Evolutionary conservation across 2,888 invertebrate species (phyloP), one percentile per base, ranked within the genome.

Genomic region (Clistopyga incitator): DNA sequence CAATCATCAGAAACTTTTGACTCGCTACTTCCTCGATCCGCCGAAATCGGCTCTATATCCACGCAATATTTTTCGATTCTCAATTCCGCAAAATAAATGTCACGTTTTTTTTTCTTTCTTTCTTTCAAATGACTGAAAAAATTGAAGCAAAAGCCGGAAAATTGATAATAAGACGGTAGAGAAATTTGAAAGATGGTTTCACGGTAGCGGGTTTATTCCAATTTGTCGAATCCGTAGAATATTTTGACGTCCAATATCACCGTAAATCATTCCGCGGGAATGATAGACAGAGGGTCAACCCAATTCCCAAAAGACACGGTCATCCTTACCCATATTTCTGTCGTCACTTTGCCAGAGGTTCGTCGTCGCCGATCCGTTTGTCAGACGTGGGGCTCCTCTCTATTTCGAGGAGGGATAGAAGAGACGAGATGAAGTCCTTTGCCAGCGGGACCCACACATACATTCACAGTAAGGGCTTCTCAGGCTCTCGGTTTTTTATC

Each of bases 331-430:
- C 61, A 74, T 74, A 59, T 29, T 29, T 29, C 61, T 29, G 61
- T 74, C 61, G 59, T 59, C 59, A 47, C 47, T 47, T 74, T 25
- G 20, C 6, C 18, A 8, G 59, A 61, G 61, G 45, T 61, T 74
- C 47, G 61, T 18, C 74, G 15, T n/a, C 47, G 20, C 4, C 29
- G 47, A 29, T 47, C 25, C 74, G 25, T 11, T 38, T 38, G 20
- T 38, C 64, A 64, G 64, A 11, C 38, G 47, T 25, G 59, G 59
- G 34, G 47, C 47, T 23, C 45, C 47, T 23, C 45, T 61, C 74
- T 18, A 45, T 74, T 59, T 47, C 74, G 74, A 74, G 74, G 47
- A 47, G 59, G 74, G 47, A 74, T 45, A 25, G 59, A 59, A 11
- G 64, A 42, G 20, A 64, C 42, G 64, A 38, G 64, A 45, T 56